These are phyloP conservation scores for Metalampra italica DNA, from an alignment of 2,888 invertebrate genomes.

Conservation along the genomic window DNA sequence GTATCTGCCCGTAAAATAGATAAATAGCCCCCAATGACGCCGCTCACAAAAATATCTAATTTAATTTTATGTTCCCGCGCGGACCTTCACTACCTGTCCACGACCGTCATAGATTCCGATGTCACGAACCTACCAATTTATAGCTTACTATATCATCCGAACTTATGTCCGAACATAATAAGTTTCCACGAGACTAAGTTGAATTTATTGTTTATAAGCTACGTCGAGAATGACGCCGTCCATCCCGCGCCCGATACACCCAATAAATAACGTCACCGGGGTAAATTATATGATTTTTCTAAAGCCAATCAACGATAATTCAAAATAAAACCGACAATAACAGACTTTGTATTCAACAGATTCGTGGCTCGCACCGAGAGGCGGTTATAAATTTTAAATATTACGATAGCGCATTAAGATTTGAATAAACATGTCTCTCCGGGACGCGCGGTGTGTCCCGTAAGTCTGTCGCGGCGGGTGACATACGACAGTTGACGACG, in stretches of 20 bases:
- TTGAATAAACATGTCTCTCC: slow-evolving; percentile 67
- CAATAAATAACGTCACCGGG: slow-evolving; percentile 17
- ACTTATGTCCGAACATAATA: slow-evolving; percentile 50
- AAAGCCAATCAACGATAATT: slow-evolving; percentile 28
- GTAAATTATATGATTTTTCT: slow-evolving; percentile 7
- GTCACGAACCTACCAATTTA: slow-evolving; percentile 54
- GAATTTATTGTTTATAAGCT: slow-evolving; percentile 52
- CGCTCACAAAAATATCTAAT: slow-evolving; percentile 49
- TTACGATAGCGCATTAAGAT: slow-evolving; percentile 60
- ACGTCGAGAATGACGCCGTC: slow-evolving; percentile 11
- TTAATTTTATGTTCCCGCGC: slow-evolving; percentile 47
- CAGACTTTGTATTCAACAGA: slow-evolving; percentile 22
- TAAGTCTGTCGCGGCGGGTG: slow-evolving; percentile 39
- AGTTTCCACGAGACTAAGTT: slow-evolving; percentile 47
- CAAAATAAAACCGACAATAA: slow-evolving; percentile 30
- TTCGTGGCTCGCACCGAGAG: slow-evolving; percentile 19
- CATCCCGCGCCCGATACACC: slow-evolving; percentile 15
- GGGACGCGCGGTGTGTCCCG: slow-evolving; percentile 13
- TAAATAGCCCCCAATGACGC: slow-evolving; percentile 40
- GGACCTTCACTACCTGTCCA: slow-evolving; percentile 46
- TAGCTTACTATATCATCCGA: slow-evolving; percentile 60
- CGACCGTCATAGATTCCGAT: slow-evolving; percentile 57
- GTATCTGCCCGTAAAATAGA: slow-evolving; percentile 39
- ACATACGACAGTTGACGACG: slow-evolving; percentile 40
- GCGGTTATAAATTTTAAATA: slow-evolving; percentile 59